Base-by-base conservation (phyloP, 1,140 invertebrate species). In the Antheraea mylitta region DNA sequence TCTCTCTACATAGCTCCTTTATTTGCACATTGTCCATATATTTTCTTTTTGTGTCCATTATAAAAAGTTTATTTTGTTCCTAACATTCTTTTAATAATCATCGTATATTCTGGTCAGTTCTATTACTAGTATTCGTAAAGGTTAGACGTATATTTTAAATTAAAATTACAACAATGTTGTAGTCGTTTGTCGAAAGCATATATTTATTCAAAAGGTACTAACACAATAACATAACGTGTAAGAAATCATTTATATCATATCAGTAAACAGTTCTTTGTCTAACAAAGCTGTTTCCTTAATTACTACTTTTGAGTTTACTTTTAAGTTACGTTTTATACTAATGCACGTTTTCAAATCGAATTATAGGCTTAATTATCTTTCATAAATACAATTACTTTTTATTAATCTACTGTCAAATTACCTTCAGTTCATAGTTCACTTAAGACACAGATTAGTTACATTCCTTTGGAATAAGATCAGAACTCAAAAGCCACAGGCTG, bases 51-150 rank as follows among this genome's bases (percentile, higher is more conserved):
- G 67, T 45, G 59, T 48, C 9, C 71, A 69, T 63, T 63, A 37
- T 63, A 63, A 30, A 72, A 62, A 45, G 62, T 65, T 58, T 65
- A 58, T 73, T 67, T 61, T 61, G 45, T 66, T 73, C 62, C 53
- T 69, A 64, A 53, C 64, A 67, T 69, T 69, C 62, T 66, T 69
- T 66, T 18, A 64, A 73, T 67, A 66, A 64, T 73, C 66, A 70
- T 74, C 69, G 48, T 74, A 74, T 68, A 66, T 63, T 63, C 61
- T 63, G 61, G 37, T 63, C 22, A 37, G 61, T 37, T 37, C 22
- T 70, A 70, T 68, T 70, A 62, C 58, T 58, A 61, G 22, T 62
- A 58, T 68, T 71, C 67, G 66, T 36, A 71, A 73, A 72, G 67
- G 66, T 70, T 69, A 70, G 38, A 11, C 11, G 8, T 37, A 63